These are phyloP conservation scores for Numenius arquata DNA, from an alignment of 2,113 vertebrate genomes.

Conservation along the genomic window DNA sequence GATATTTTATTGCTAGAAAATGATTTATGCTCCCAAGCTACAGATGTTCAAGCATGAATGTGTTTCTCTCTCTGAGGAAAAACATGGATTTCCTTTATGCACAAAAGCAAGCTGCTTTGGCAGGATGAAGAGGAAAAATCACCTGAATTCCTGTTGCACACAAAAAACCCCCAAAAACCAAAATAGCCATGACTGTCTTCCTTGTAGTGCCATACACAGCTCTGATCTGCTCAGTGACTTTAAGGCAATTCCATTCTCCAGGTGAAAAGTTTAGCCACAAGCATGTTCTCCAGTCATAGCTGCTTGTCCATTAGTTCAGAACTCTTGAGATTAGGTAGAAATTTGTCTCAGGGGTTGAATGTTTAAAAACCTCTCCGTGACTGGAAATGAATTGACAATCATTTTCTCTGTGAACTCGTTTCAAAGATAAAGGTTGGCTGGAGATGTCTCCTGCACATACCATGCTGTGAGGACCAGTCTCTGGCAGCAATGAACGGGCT, in stretches of 20 bases:
- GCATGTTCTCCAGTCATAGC: fast-evolving
- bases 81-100: background rate
- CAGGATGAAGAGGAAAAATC: background rate
- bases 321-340: background rate
- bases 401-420: background rate
- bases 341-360: background rate
- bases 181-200: background rate
- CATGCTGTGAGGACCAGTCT: background rate
- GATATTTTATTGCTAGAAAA: background rate
- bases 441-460: background rate
- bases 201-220: background rate
- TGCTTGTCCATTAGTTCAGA: background rate
- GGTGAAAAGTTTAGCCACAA: background rate
- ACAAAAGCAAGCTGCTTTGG: background rate
- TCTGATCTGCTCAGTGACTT: background rate
- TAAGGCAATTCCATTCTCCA: background rate
- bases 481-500: background rate
- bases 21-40: background rate
- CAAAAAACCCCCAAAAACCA: background rate
- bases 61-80: background rate
- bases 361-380: background rate
- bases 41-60: background rate
- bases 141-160: background rate
- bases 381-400: background rate
- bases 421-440: background rate